Evolutionary conservation across 1,140 invertebrate species (phyloP), one percentile per base, ranked within the genome.

Genomic region (Dinothrombium tinctorium): DNA sequence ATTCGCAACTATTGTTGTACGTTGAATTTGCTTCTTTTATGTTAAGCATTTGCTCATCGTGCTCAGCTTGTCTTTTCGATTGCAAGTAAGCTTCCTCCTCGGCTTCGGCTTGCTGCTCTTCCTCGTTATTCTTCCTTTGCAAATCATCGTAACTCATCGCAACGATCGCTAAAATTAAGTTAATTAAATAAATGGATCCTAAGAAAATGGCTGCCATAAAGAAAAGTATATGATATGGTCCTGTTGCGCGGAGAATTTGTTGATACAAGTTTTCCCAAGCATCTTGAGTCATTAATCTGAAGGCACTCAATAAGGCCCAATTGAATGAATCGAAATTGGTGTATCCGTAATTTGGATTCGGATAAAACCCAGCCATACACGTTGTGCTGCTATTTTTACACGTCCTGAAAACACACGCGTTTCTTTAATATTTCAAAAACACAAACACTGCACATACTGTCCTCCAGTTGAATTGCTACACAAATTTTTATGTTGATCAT

Each of bases 91-190:
- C 57, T 9, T 51, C 54, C 51, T 56, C 49, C 54, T 60, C 51
- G 53, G 59, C 46, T 40, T 59, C 54, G 14, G 56, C 58, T 53
- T 65, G 63, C 41, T 61, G 60, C 58, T 90, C 84, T 58, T 95
- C 87, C 58, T 90, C 84, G 61, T 89, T 78, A 15, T 87, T 87
- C 65, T 90, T 89, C 69, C 92, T 92, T 62, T 94, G 86, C 57
- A 92, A 69, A 59, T 95, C 87, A 58, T 95, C 84, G 63, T 96
- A 95, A 15, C 86, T 92, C 87, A 96, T 94, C 50, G 89, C 87
- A 59, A 95, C 90, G 64, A 95, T 95, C 58, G 90, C 89, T 65
- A 96, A 76, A 59, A 95, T 96, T 65, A 96, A 74, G 65, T 96
- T 96, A 47, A 95, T 83, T 53, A 95, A 73, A 68, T 95, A 96